Percentiles rank a stretch among this genome's conserved stretches.
These are phyloP conservation scores for Luidia sarsii DNA, from an alignment of 53 echinoderm and acorn worm species.

Conservation along the genomic window DNA sequence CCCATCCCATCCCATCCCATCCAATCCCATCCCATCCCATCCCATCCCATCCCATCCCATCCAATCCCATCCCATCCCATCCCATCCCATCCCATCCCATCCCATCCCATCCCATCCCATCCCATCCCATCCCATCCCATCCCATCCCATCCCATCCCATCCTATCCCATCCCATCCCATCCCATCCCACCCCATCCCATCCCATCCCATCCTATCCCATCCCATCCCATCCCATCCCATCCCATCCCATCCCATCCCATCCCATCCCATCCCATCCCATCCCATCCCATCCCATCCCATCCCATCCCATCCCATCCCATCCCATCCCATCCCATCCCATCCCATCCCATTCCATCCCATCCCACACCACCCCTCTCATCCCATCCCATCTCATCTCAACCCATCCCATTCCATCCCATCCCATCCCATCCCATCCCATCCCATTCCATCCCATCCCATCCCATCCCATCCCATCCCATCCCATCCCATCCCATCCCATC, in stretches of 20 bases:
- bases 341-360: not conserved
- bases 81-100: too few relatives aligned
- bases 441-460: not conserved
- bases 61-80: too few relatives aligned
- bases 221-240: not conserved
- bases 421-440: not conserved
- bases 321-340: not conserved
- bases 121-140: too few relatives aligned
- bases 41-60: too few relatives aligned
- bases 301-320: not conserved
- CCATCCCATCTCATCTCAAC: not conserved
- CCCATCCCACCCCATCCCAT: not conserved
- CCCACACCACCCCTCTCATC: not conserved
- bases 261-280: not conserved
- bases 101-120: too few relatives aligned
- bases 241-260: not conserved
- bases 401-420: constrained; percentile 8
- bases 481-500: not conserved
- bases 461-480: not conserved
- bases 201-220: not conserved
- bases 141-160: too few relatives aligned
- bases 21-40: too few relatives aligned
- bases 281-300: not conserved
- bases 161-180: not conserved
- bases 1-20: too few relatives aligned